Evolutionary conservation across 2,888 invertebrate genomes (phyloP).

Genomic region (Pyrochroa serraticornis): DNA sequence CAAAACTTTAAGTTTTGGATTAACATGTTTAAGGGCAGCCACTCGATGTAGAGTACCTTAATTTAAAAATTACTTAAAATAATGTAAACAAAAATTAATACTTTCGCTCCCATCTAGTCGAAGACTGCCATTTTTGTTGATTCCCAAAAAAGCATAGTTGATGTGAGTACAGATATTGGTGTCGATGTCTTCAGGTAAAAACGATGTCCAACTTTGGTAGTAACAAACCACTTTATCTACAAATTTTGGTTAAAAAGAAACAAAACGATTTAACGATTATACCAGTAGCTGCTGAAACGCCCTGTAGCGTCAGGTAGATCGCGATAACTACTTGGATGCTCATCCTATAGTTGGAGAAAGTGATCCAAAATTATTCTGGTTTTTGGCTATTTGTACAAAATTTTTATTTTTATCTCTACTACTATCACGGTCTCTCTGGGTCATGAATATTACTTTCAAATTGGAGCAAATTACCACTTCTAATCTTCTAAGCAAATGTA

Average conservation of each 20-base stretch:
- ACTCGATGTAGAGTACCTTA: constrained; percentile 62
- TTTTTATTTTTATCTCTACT: too few relatives aligned
- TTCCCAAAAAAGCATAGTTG: constrained; percentile 73
- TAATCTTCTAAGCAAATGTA: too few relatives aligned
- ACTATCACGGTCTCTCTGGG: too few relatives aligned
- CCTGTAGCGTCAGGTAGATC: not conserved
- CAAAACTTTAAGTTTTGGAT: constrained; percentile 61
- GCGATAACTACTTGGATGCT: not conserved
- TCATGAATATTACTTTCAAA: too few relatives aligned
- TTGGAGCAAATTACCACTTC: too few relatives aligned
- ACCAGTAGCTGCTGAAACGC: constrained; percentile 2
- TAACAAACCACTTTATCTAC: not conserved
- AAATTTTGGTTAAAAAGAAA: too few relatives aligned
- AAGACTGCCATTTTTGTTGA: constrained; percentile 60
- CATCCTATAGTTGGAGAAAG: too few relatives aligned
- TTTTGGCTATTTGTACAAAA: too few relatives aligned
- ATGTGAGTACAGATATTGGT: constrained; percentile 69
- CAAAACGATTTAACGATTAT: not conserved
- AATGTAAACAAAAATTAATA: too few relatives aligned
- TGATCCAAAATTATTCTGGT: too few relatives aligned
- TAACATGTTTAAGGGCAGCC: constrained; percentile 60
- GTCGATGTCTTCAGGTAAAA: constrained; percentile 6
- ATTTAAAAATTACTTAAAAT: constrained; percentile 6
- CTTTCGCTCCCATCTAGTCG: constrained; percentile 39
- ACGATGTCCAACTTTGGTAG: constrained; percentile 6